Base-by-base conservation (phyloP, 53 echinoderm and acorn worm species). In the Patiria pectinifera region DNA sequence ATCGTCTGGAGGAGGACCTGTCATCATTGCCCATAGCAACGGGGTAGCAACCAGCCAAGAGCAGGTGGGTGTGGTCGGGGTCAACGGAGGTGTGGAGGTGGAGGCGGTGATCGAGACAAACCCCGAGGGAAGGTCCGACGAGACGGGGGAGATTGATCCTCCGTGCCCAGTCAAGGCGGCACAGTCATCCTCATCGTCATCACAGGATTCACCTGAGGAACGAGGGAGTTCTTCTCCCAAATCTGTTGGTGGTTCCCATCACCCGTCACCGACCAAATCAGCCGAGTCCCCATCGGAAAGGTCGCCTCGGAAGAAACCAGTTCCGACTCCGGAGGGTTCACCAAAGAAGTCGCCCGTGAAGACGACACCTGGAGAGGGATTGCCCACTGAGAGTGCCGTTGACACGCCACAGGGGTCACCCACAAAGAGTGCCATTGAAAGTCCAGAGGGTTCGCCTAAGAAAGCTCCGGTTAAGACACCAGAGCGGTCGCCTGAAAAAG, bases 1-100 rank as follows among this genome's bases (percentile, higher is more conserved):
- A 46, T 58, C 89, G 16, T 86, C 94, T 3, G 92, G 86, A 59
- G 92, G 86, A 59, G 92, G 72, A 43, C 86, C 91, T 43, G 83
- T 78, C 60, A 92, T 76, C 26, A 61, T 59, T 7, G 45, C 91
- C 59, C 83, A 87, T 45, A 82, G 82, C 62, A 87, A 82, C 22
- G 88, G 83, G 19, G 48, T 58, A 44, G 26, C 94, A 26, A 45
- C 70, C 47, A 80, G 71, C 83, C 90, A 93, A n/a, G 49, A 58
- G 48, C 91, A 53, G 53, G 53, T 6, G 6, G 53, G 48, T 60
- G 7, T 59, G 9, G 88, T 77, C 21, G 11, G 3, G 16, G 60
- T 18, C 43, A 78, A 92, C 70, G 79, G 85, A 3, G 71, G 26
- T 46, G 25, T 82, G 53, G 84, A 82, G 83, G 76, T 84, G 13